A percentile compares a stretch with the other conserved stretches of the same genome.
These are phyloP conservation scores for Microcebus tavaratra DNA, from an alignment of 2,113 vertebrate species.

Conservation along the genomic window DNA sequence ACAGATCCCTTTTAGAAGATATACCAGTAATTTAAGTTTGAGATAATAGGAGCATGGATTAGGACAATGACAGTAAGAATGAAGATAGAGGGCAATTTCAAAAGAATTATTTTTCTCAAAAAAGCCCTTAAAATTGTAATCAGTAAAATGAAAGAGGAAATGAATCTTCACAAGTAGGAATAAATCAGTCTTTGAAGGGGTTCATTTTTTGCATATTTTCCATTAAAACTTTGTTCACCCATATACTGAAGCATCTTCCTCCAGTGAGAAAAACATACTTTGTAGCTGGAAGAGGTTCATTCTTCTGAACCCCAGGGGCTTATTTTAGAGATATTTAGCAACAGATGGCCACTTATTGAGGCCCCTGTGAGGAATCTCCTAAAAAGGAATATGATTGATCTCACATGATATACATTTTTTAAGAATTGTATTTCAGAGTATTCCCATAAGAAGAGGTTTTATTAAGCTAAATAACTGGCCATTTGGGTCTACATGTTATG, in stretches of 20 bases:
- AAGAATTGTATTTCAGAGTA: constrained; percentile 16
- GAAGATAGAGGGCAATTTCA: constrained; percentile 27
- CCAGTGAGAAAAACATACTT: constrained; percentile 33
- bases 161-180: constrained; percentile 32
- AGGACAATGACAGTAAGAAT: not conserved
- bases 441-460: not conserved
- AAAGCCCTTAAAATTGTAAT: constrained; percentile 27
- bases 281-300: not conserved
- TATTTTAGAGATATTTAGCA: not conserved
- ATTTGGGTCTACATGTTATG: not conserved
- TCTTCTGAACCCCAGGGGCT: not conserved
- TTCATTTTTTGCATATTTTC: constrained; percentile 44
- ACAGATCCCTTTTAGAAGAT: not conserved
- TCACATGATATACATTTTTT: constrained; percentile 1
- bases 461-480: not conserved
- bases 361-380: not conserved
- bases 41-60: not conserved
- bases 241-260: constrained; percentile 40
- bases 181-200: constrained; percentile 14
- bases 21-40: constrained; percentile 13
- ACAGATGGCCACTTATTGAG: not conserved
- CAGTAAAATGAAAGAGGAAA: constrained; percentile 65
- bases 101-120: constrained; percentile 39
- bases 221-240: constrained; percentile 26
- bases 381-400: not conserved